Percentiles rank a stretch among this genome's conserved stretches.
These are phyloP conservation scores for Punctoribates punctum DNA, from an alignment of 2,888 invertebrate species.

Conservation along the genomic window DNA sequence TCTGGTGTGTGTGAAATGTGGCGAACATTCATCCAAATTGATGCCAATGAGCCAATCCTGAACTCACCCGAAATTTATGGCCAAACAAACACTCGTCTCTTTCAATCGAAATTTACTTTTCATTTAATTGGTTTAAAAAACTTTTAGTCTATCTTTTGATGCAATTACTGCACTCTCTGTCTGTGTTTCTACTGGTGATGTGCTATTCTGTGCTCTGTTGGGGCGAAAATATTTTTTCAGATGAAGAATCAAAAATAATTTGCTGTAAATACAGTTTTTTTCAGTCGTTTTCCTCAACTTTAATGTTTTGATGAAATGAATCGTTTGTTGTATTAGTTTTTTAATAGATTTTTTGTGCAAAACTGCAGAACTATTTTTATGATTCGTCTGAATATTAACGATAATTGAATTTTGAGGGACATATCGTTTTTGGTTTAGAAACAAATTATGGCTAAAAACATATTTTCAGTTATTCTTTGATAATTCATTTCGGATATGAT, in stretches of 20 bases:
- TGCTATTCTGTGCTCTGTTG: too few species aligned
- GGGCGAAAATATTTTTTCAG: neutral
- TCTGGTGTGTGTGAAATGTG: conserved; percentile 24
- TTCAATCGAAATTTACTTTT: neutral
- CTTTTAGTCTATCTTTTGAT: neutral
- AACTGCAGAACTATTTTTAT: too few species aligned
- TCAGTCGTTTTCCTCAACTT: too few species aligned
- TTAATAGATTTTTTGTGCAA: conserved; percentile 5
- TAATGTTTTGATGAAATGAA: neutral
- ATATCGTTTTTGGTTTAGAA: neutral
- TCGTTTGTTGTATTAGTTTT: neutral
- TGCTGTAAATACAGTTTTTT: neutral
- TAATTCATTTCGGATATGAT: conserved; percentile 7
- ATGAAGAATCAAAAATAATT: conserved; percentile 20
- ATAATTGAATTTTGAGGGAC: too few species aligned
- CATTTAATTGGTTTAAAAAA: neutral
- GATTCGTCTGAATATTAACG: too few species aligned
- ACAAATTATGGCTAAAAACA: neutral
- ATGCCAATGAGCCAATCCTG: conserved; percentile 7
- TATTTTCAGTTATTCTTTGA: neutral
- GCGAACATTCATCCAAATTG: conserved; percentile 3
- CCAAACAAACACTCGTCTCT: neutral
- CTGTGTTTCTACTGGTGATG: neutral
- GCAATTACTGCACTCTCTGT: neutral
- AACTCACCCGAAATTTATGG: conserved; percentile 25